Conservation (phyloP, 1,140 invertebrate genomes). For the Euura lappo region DNA sequence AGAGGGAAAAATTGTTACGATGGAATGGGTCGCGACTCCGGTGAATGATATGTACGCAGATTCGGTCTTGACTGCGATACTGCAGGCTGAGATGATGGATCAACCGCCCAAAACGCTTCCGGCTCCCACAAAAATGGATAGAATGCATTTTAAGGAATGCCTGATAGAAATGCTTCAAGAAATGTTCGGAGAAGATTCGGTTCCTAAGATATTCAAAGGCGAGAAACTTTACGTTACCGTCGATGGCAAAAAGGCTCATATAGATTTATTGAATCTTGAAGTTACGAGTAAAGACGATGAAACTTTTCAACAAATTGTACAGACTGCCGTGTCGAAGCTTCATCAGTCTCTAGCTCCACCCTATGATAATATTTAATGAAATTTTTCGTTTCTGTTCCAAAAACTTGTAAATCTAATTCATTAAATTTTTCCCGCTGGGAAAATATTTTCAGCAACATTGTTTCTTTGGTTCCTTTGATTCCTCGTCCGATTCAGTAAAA, state of each 20-base stretch:
- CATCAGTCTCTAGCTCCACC: conserved; percentile 83
- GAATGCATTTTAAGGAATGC: conserved; percentile 92
- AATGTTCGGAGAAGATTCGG: conserved; percentile 93
- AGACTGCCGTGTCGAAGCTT: conserved; percentile 84
- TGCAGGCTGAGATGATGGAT: conserved; percentile 77
- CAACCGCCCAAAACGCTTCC: conserved; percentile 65
- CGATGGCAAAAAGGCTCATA: conserved; percentile 83
- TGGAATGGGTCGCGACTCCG: conserved; percentile 95
- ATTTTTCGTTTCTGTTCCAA: not conserved
- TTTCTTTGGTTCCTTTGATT: not conserved
- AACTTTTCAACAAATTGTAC: conserved; percentile 81
- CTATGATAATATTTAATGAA: conserved; percentile 33
- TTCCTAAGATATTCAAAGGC: conserved; percentile 94
- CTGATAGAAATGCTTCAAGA: conserved; percentile 91
- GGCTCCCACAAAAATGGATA: conserved; percentile 74
- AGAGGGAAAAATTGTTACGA: conserved; percentile 83
- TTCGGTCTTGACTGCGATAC: conserved; percentile 83
- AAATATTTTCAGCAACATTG: not conserved
- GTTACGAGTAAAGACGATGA: conserved; percentile 85
- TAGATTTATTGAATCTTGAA: conserved; percentile 82
- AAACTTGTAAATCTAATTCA: conserved; percentile 28
- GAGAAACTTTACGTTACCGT: conserved; percentile 88
- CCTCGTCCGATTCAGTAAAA: not conserved
- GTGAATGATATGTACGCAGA: conserved; percentile 99
- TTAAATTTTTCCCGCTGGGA: not conserved